Percentiles rank a stretch among this genome's conserved stretches.
Evolutionary conservation across 2,888 invertebrate species (phyloP).

Genomic region (Drosophila prostipennis): DNA sequence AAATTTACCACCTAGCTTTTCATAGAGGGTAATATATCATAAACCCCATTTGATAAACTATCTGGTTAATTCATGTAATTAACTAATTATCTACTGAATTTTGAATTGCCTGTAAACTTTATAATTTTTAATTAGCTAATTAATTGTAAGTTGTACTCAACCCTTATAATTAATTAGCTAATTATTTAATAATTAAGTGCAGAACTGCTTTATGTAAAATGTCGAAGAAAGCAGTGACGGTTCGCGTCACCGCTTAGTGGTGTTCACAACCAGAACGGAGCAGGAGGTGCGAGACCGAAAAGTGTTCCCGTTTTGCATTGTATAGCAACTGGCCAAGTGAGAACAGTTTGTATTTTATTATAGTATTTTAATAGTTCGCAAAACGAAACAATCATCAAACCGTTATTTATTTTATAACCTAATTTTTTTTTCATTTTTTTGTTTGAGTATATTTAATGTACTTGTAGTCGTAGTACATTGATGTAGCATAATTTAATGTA

Average conservation of each 20-base stretch:
- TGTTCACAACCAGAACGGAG: neutral
- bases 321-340: slow-evolving; percentile 24
- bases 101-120: neutral
- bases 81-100: slow-evolving; percentile 2
- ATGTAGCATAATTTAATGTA: slow-evolving; percentile 13
- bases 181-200: neutral
- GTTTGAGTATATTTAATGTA: slow-evolving; percentile 22
- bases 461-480: slow-evolving; percentile 21
- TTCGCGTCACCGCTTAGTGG: neutral
- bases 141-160: neutral
- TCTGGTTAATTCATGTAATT: neutral
- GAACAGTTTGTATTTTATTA: slow-evolving; percentile 62
- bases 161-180: neutral
- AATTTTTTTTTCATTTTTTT: slow-evolving; percentile 10
- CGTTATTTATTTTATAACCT: slow-evolving; percentile 37
- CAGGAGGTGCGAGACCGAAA: neutral
- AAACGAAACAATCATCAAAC: slow-evolving; percentile 21
- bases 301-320: neutral
- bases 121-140: neutral
- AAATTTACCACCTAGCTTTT: neutral
- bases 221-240: neutral
- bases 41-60: neutral
- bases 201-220: neutral
- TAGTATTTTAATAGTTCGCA: slow-evolving; percentile 53
- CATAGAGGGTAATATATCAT: neutral